Percentiles rank a stretch among this genome's conserved stretches.
phyloP scores from a whole-genome alignment of 2,888 invertebrate species.

The Hydrotaea diabolus region DNA sequence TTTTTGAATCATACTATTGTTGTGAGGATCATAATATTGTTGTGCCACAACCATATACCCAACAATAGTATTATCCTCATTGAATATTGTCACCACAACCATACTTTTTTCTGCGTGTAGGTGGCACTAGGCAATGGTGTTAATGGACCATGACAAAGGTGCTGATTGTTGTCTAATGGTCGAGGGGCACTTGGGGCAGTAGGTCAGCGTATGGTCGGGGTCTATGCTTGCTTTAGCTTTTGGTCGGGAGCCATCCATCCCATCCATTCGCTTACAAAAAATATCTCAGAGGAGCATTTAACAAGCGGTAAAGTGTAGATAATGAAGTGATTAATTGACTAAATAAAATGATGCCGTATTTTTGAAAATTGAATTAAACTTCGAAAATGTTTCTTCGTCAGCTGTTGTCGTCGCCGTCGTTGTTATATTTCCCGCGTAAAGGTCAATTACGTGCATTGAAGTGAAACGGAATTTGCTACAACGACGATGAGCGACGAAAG shows the following conservation, averaged over 20 bases:
- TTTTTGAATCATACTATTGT: too few species aligned
- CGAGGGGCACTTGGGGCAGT: background rate
- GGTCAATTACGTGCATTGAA: slow-evolving; percentile 46
- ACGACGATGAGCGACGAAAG: background rate
- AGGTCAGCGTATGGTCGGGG: background rate
- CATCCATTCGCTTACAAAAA: background rate
- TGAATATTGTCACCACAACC: too few species aligned
- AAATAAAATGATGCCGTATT: slow-evolving; percentile 43
- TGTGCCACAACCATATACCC: too few species aligned
- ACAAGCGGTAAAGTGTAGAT: slow-evolving; percentile 50
- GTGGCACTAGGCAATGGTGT: background rate
- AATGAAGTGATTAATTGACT: slow-evolving; percentile 64
- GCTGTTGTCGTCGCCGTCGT: background rate
- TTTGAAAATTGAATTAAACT: slow-evolving; percentile 58
- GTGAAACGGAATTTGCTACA: slow-evolving; percentile 15
- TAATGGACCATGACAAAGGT: slow-evolving; percentile 2
- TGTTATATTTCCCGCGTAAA: slow-evolving; percentile 6
- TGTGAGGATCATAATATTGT: too few species aligned
- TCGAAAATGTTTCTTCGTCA: slow-evolving; percentile 16
- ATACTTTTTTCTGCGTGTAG: too few species aligned
- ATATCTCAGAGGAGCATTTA: slow-evolving; percentile 45
- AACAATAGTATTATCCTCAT: too few species aligned
- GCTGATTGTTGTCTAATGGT: background rate
- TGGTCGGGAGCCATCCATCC: background rate
- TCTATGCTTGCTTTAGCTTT: background rate